phyloP scores from a whole-genome alignment of 2,888 invertebrate genomes.

The Calameuta filiformis region DNA sequence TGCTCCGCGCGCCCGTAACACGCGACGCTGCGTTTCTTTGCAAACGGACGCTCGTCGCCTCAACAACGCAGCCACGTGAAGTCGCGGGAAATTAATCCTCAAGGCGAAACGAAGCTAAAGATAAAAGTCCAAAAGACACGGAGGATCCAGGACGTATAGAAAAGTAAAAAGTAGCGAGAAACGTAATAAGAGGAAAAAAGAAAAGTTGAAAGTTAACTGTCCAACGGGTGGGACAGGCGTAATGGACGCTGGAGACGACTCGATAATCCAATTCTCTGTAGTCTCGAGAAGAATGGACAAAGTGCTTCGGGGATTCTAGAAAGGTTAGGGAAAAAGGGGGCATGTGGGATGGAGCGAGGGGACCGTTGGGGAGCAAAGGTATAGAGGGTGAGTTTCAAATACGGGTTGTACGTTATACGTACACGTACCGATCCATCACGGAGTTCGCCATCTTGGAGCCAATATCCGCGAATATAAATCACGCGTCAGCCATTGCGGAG shows the following conservation, averaged over 20 bases:
- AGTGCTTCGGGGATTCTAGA: background rate
- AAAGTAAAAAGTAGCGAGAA: background rate
- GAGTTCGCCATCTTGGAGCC: conserved; percentile 48
- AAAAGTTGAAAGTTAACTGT: background rate
- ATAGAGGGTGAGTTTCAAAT: conserved; percentile 17
- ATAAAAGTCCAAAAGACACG: background rate
- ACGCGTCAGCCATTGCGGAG: conserved; percentile 43
- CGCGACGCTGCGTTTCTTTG: background rate
- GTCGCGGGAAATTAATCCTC: background rate
- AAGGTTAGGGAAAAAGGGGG: background rate
- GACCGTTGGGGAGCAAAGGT: background rate
- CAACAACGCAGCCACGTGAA: background rate
- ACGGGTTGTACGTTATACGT: conserved; percentile 25
- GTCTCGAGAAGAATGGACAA: background rate
- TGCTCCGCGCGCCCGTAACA: conserved; percentile 16
- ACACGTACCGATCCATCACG: conserved; percentile 45
- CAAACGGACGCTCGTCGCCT: background rate
- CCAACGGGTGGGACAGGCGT: background rate
- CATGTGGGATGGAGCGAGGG: background rate
- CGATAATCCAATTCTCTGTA: background rate
- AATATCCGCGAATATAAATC: conserved; percentile 52
- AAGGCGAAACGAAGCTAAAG: background rate
- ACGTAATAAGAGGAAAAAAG: background rate
- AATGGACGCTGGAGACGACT: background rate
- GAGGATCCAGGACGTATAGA: background rate